Conservation (phyloP, 2,113 vertebrate genomes). For the Crotalus horridus region DNA sequence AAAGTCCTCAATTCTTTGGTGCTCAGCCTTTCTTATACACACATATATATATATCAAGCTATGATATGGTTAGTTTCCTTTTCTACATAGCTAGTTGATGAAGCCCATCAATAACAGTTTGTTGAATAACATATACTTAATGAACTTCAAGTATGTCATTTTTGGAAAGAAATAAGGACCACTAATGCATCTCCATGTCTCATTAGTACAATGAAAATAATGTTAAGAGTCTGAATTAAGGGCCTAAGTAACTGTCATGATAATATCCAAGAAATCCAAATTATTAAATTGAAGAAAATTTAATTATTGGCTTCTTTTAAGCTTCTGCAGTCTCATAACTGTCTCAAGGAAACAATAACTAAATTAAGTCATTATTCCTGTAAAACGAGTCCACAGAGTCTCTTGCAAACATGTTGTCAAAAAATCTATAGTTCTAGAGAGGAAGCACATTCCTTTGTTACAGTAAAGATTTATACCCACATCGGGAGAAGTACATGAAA, state of each 20-base stretch:
- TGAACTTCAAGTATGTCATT: not conserved
- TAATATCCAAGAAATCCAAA: not conserved
- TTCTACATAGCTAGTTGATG: too few relatives aligned
- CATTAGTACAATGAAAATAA: not conserved
- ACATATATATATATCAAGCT: too few relatives aligned
- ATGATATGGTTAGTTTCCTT: too few relatives aligned
- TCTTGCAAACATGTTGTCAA: not conserved
- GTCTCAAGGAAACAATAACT: not conserved
- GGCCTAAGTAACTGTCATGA: not conserved
- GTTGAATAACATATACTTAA: too few relatives aligned
- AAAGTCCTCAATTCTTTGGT: too few relatives aligned
- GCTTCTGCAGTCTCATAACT: not conserved
- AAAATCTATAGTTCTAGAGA: not conserved
- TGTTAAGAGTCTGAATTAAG: not conserved
- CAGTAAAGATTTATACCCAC: not conserved
- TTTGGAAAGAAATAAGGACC: not conserved
- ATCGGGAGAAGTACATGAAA: not conserved
- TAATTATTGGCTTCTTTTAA: not conserved
- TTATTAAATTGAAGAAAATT: not conserved
- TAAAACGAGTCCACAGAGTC: not conserved
- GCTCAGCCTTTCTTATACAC: too few relatives aligned
- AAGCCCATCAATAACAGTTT: too few relatives aligned
- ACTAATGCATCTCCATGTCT: not conserved
- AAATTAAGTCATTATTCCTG: not conserved
- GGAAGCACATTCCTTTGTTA: not conserved